These are phyloP conservation scores for Stictonetta naevosa DNA, from an alignment of 2,113 vertebrate species.

Conservation along the genomic window DNA sequence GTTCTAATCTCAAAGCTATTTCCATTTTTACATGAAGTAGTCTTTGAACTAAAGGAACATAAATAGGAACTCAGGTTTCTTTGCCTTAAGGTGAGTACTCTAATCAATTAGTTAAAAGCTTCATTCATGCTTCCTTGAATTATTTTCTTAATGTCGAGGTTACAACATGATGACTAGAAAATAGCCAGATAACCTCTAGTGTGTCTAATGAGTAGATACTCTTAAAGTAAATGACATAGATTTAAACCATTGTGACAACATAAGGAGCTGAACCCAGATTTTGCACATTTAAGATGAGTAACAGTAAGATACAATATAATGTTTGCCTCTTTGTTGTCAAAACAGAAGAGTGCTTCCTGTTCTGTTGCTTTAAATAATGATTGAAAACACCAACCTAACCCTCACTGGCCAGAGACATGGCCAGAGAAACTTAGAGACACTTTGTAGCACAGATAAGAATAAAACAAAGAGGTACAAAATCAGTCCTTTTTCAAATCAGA, in stretches of 20 bases:
- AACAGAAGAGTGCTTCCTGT: not conserved
- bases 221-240: not conserved
- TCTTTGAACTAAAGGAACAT: not conserved
- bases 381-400: not conserved
- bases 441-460: not conserved
- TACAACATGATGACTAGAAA: not conserved
- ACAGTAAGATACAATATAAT: not conserved
- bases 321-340: not conserved
- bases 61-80: not conserved
- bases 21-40: conserved; percentile 23
- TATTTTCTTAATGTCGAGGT: not conserved
- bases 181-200: not conserved
- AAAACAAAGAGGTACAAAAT: not conserved
- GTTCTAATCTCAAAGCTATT: conserved; percentile 4
- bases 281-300: not conserved
- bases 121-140: not conserved
- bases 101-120: not conserved
- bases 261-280: not conserved
- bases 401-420: not conserved
- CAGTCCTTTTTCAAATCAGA: not conserved
- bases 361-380: not conserved
- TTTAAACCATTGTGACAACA: not conserved
- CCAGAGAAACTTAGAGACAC: not conserved
- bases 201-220: not conserved
- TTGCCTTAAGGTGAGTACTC: not conserved